Evolutionary conservation across 2,113 vertebrate genomes (phyloP).

Genomic region (Lophotis ruficrista): DNA sequence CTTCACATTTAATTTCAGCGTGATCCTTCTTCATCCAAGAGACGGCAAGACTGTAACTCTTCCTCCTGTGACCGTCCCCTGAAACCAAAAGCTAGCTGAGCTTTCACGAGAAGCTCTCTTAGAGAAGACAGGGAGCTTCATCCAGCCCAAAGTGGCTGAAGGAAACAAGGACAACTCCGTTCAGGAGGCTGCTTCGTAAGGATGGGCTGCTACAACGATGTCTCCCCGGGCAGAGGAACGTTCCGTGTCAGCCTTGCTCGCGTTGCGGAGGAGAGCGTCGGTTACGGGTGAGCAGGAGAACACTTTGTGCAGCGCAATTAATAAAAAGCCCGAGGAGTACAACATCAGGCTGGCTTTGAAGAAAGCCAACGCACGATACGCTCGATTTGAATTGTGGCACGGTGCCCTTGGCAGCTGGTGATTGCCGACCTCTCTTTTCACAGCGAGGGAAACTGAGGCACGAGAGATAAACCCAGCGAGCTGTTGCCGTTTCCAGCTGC

Average conservation of each 20-base stretch:
- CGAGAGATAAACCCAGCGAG: neutral
- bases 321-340: neutral
- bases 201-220: neutral
- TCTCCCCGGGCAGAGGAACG: neutral
- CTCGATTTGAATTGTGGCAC: neutral
- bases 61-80: neutral
- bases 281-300: neutral
- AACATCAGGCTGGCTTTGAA: neutral
- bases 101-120: neutral
- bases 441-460: conserved; percentile 12
- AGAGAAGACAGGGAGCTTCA: neutral
- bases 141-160: neutral
- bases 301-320: neutral
- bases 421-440: neutral
- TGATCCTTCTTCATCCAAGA: neutral
- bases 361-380: accelerated
- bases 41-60: neutral
- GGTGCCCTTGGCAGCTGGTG: accelerated
- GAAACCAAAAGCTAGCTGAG: neutral
- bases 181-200: neutral
- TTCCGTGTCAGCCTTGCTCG: neutral
- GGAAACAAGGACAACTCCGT: neutral
- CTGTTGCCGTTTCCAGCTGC: neutral
- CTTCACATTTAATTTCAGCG: neutral
- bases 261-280: neutral